phyloP scores from a whole-genome alignment of 1,140 invertebrate species.

The Branchinecta lynchi region DNA sequence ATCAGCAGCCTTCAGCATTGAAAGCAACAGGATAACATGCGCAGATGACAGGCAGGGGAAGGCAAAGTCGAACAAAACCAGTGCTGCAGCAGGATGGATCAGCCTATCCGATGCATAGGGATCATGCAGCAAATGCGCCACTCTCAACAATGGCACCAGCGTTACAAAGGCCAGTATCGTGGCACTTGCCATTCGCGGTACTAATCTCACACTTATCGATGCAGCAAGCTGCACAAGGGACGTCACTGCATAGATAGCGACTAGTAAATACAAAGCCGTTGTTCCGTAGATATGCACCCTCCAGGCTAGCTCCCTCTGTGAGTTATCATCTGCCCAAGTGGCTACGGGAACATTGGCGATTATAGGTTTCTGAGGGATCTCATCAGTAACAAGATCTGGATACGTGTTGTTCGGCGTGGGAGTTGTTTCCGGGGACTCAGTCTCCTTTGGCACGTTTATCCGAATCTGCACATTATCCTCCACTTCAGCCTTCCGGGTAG shows the following conservation, averaged over 20 bases:
- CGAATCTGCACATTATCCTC: not conserved
- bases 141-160: slow-evolving; percentile 56
- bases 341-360: slow-evolving; percentile 5
- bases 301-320: slow-evolving; percentile 52
- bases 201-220: slow-evolving; percentile 25
- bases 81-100: slow-evolving; percentile 57
- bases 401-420: not conserved
- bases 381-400: not conserved
- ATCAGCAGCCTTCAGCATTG: slow-evolving; percentile 51
- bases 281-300: slow-evolving; percentile 72
- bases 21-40: slow-evolving; percentile 67
- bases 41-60: slow-evolving; percentile 66
- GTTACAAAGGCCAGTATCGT: slow-evolving; percentile 62
- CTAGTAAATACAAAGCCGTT: slow-evolving; percentile 58
- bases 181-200: slow-evolving; percentile 52
- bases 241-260: slow-evolving; percentile 57
- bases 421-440: not conserved
- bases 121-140: slow-evolving; percentile 73
- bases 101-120: slow-evolving; percentile 66
- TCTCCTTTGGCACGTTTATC: not conserved
- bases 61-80: slow-evolving; percentile 62
- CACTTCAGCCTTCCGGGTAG: not conserved
- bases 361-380: not conserved
- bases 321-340: slow-evolving; percentile 10
- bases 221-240: slow-evolving; percentile 27